These are phyloP conservation scores for Lordiphosa mommai DNA, from an alignment of 1,140 invertebrate species.

Conservation along the genomic window DNA sequence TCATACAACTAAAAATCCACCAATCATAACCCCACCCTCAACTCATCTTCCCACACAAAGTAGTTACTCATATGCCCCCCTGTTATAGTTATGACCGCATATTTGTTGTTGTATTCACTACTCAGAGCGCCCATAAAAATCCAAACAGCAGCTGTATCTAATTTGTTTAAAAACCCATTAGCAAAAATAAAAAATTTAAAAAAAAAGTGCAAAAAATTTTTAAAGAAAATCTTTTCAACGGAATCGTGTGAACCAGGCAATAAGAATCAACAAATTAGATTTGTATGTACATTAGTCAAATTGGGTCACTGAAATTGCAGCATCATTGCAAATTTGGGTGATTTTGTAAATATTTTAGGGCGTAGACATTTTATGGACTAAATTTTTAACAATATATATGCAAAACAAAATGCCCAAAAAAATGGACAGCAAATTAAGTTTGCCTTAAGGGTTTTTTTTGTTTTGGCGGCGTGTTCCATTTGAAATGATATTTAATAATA, in stretches of 20 bases:
- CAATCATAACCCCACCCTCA: slow-evolving; percentile 29
- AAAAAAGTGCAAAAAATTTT: slow-evolving; percentile 48
- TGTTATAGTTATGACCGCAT: slow-evolving; percentile 29
- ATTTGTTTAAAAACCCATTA: slow-evolving; percentile 62
- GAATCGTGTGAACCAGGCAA: slow-evolving; percentile 42
- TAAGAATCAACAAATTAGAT: slow-evolving; percentile 32
- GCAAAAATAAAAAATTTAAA: slow-evolving; percentile 23
- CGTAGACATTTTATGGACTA: slow-evolving; percentile 30
- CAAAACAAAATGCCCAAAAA: slow-evolving; percentile 49
- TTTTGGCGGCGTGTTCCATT: slow-evolving; percentile 38
- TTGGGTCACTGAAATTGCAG: slow-evolving; percentile 56
- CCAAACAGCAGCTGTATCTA: slow-evolving; percentile 61
- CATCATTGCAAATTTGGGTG: slow-evolving; percentile 44
- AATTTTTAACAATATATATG: slow-evolving; percentile 64
- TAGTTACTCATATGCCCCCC: slow-evolving; percentile 16
- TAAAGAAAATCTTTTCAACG: slow-evolving; percentile 10
- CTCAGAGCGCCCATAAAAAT: slow-evolving; percentile 29
- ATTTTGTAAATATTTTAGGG: slow-evolving; percentile 53
- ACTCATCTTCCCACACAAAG: slow-evolving; percentile 53
- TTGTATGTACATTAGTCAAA: slow-evolving; percentile 23
- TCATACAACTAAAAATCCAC: background rate
- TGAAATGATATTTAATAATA: slow-evolving; percentile 73
- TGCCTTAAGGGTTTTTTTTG: slow-evolving; percentile 12
- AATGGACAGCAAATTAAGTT: slow-evolving; percentile 17
- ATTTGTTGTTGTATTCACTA: slow-evolving; percentile 20